These are phyloP conservation scores for Chymomyza procnemis DNA, from an alignment of 2,888 invertebrate species.

Conservation along the genomic window DNA sequence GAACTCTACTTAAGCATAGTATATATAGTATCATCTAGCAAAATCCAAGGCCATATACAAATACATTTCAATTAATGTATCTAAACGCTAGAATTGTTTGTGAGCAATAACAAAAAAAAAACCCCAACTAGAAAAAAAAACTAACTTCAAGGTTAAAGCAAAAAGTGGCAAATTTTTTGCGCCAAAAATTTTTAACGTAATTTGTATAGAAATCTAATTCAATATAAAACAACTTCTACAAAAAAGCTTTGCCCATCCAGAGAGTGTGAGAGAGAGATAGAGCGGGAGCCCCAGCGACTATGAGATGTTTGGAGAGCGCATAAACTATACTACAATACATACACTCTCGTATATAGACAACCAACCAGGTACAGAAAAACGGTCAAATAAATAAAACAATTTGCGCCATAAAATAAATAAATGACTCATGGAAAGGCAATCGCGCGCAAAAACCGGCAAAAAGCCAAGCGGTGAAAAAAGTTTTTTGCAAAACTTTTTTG, in stretches of 20 bases:
- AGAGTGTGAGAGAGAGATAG: background rate
- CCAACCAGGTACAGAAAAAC: conserved; percentile 31
- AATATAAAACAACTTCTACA: conserved; percentile 39
- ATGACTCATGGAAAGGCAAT: conserved; percentile 24
- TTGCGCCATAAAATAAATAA: conserved; percentile 30
- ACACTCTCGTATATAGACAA: conserved; percentile 24
- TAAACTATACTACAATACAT: conserved; percentile 47
- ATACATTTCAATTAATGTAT: background rate
- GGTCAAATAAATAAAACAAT: conserved; percentile 46
- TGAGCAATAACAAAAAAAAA: conserved; percentile 2
- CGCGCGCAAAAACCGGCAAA: conserved; percentile 19
- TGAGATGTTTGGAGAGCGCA: conserved; percentile 16
- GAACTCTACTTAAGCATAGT: background rate
- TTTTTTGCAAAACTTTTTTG: background rate
- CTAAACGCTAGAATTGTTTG: background rate
- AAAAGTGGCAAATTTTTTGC: conserved; percentile 54
- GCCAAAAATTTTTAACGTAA: conserved; percentile 58
- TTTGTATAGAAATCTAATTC: conserved; percentile 67
- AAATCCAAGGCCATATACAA: background rate
- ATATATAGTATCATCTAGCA: background rate
- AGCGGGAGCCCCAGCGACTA: conserved; percentile 1
- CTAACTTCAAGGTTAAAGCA: conserved; percentile 62
- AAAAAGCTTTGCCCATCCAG: conserved; percentile 45
- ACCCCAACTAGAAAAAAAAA: conserved; percentile 25
- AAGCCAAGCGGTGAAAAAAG: background rate